Evolutionary conservation across 2,888 invertebrate genomes (phyloP), one percentile per base, ranked within the genome.

Genomic region (Tetheella fluctuosa): DNA sequence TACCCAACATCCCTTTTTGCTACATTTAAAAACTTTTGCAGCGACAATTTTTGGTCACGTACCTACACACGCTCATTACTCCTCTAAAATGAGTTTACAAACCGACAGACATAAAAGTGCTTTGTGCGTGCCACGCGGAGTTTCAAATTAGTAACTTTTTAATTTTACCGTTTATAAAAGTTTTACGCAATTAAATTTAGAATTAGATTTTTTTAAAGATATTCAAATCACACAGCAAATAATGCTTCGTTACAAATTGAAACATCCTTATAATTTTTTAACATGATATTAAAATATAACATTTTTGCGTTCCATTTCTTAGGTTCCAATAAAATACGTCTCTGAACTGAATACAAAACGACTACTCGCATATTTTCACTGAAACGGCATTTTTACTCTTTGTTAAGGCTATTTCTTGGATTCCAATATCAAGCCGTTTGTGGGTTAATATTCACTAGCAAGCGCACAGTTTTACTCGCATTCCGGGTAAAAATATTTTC

Each of bases 91-190:
- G 17, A 20, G 48, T 48, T 48, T 48, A 20, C 20, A 48, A 48
- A 48, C 48, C 48, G 48, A 10, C 48, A 48, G n/a, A 48, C 20
- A 48, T 20, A 20, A 48, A 42, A 48, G 48, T 48, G 20, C 48
- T 48, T 48, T 48, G 48, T 20, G 48, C 48, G 20, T 20, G 20
- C 48, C 48, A 48, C 17, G 20, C 20, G 10, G 48, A 10, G 12
- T 20, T 48, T 20, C 10, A 48, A 42, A 48, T 48, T 20, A 0
- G 48, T 10, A 10, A 17, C 17, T 48, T 48, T 48, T 42, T 39
- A 39, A 42, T 42, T 42, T n/a, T 3, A 20, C 0, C 48, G 8
- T 20, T 48, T 39, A 20, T 20, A 10, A 48, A 48, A 48, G 10
- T 2, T 17, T 20, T 10, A 48, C 20, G 48, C 48, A 20, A 48